Base-by-base conservation (phyloP, 1,140 invertebrate species). In the Cydia fagiglandana region DNA sequence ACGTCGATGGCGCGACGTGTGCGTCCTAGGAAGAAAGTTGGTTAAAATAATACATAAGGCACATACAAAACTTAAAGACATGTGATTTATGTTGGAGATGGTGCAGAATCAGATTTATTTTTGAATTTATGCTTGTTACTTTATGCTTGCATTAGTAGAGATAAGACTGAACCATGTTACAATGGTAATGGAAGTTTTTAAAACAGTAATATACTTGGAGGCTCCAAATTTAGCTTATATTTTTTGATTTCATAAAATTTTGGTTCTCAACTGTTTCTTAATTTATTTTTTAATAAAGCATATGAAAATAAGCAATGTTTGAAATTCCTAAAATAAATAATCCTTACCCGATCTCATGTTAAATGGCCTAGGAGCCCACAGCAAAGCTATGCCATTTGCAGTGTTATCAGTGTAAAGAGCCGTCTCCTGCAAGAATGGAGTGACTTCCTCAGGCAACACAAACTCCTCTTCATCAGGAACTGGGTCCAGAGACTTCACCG, bases 321-420 rank as follows among this genome's bases (percentile, higher is more conserved):
- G 53, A 17, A 56, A 3, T n/a, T 17, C 1, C n/a, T 17, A 56
- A 61, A 61, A 7, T 9, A 2, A 10, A 4, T 9, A 20, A 61
- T 7, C 15, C 34, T 85, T 80, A 91, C 97, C 97, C 75, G 99
- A 99, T 82, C 99, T 95, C 85, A 99, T 96, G 90, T 99, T 99
- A 86, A 99, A 99, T 4, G 99, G 99, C 77, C 99, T 94, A 0
- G 99, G 99, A 30, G 99, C 99, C 99, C 99, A 99, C 4, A 99
- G 88, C n/a, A 99, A 92, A 10, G 99, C 96, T 86, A 99, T 99
- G 9, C 99, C 99, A 94, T 99, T 99, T 0, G 99, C 99, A 15
- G 99, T 99, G 86, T 99, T 99, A 88, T 99, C 99, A 0, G 98
- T 98, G 85, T 99, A 99, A 10, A 99, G 93, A 4, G 99, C 98